Evolutionary conservation across 2,113 vertebrate species (phyloP).

Genomic region (Argyrosomus japonicus): DNA sequence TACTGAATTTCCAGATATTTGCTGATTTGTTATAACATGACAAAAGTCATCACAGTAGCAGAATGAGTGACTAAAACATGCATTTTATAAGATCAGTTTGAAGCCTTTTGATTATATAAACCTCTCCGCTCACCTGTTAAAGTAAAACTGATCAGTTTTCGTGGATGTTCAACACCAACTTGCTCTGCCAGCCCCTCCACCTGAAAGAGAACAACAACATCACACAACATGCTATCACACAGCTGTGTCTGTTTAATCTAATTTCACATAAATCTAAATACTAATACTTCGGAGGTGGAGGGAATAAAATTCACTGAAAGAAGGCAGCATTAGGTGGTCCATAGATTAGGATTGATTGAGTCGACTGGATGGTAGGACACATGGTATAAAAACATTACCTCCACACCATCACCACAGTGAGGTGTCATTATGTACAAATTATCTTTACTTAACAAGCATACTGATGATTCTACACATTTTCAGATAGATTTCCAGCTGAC

Average conservation of each 20-base stretch:
- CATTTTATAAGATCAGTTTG: not conserved
- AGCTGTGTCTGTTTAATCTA: not conserved
- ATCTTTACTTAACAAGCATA: not conserved
- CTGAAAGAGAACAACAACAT: conserved; percentile 72
- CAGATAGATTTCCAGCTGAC: not conserved
- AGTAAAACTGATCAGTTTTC: conserved; percentile 96
- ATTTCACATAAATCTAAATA: not conserved
- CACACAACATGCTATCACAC: not conserved
- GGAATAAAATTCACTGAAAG: not conserved
- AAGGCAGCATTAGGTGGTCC: no score
- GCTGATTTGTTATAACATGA: not conserved
- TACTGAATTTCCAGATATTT: not conserved
- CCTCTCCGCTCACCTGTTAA: conserved; percentile 88
- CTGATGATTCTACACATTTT: not conserved
- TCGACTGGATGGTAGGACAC: not conserved
- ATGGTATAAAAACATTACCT: not conserved
- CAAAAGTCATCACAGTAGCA: not conserved
- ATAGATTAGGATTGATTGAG: not conserved
- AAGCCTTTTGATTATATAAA: not conserved
- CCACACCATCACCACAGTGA: not conserved
- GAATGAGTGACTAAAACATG: not conserved
- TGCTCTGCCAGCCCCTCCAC: conserved; percentile 90
- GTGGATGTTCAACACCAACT: conserved; percentile 89
- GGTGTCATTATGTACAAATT: conserved; percentile 7
- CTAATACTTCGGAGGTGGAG: not conserved